A percentile compares a stretch with the other conserved stretches of the same genome.
These are phyloP conservation scores for Synchiropus splendidus DNA, from an alignment of 2,113 vertebrate genomes.

Conservation along the genomic window DNA sequence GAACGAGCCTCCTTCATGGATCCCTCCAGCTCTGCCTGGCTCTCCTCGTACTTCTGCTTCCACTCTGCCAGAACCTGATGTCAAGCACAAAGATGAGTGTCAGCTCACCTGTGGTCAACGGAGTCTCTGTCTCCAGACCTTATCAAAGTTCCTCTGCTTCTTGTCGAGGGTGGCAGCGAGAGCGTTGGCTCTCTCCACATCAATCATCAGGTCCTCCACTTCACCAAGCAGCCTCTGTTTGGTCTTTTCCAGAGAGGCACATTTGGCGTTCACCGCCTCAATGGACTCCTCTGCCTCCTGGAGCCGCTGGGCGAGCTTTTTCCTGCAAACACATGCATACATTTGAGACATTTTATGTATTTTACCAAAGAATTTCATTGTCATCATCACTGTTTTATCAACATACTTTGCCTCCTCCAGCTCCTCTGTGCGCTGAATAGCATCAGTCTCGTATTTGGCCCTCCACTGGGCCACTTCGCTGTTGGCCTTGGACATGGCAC, in stretches of 20 bases:
- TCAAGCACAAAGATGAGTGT: not conserved
- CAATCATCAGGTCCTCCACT: constrained; percentile 66
- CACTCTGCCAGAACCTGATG: constrained; percentile 72
- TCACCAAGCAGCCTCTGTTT: constrained; percentile 57
- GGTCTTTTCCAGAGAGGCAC: constrained; percentile 62
- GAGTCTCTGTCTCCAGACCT: constrained; percentile 23
- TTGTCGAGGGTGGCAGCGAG: constrained; percentile 62
- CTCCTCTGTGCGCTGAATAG: constrained; percentile 68
- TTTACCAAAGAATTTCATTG: not conserved
- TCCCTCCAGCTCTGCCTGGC: constrained; percentile 72
- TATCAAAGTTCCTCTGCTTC: constrained; percentile 68
- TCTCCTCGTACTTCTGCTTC: constrained; percentile 75
- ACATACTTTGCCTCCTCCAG: constrained; percentile 67
- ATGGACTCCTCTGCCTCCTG: constrained; percentile 63
- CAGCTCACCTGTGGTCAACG: not conserved
- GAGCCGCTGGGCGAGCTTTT: constrained; percentile 64
- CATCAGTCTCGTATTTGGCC: constrained; percentile 64
- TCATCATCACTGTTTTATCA: not conserved
- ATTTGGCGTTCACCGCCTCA: constrained; percentile 62
- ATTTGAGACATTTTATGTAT: not conserved
- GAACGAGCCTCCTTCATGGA: constrained; percentile 72
- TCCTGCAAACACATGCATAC: constrained; percentile 28
- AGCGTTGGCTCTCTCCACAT: constrained; percentile 64
- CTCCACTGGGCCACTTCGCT: constrained; percentile 69
- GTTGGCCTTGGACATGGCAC: constrained; percentile 61